A percentile compares a stretch with the other conserved stretches of the same genome.
Conservation (phyloP, 2,797 vertebrate species). For the Spheniscus humboldti region DNA sequence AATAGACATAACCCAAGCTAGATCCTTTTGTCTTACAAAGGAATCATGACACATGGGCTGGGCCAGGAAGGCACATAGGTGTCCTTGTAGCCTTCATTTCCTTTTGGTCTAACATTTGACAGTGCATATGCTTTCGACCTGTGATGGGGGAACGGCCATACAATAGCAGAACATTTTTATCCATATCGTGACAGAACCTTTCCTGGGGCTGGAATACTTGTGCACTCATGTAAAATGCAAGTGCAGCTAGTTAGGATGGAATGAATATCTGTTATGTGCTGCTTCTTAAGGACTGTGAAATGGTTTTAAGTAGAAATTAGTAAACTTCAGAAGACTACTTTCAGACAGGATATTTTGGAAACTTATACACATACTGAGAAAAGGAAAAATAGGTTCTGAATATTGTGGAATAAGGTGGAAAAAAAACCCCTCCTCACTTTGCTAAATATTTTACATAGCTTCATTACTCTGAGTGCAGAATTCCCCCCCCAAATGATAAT, state of each 20-base stretch:
- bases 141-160: background rate
- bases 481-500: background rate
- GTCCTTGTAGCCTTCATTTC: background rate
- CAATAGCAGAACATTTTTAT: background rate
- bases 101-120: background rate
- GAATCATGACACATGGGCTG: background rate
- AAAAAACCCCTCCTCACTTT: rapidly evolving
- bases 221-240: background rate
- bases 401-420: background rate
- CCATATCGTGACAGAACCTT: background rate
- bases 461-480: background rate
- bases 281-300: background rate
- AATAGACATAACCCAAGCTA: background rate
- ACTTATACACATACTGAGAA: rapidly evolving
- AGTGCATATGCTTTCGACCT: background rate
- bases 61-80: background rate
- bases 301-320: background rate
- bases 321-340: background rate
- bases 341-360: background rate
- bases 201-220: background rate
- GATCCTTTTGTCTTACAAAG: background rate
- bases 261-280: background rate
- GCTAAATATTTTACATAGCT: background rate
- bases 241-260: background rate
- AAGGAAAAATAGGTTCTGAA: background rate